phyloP scores from a whole-genome alignment of 2,888 invertebrate genomes.

The Dilophus febrilis region DNA sequence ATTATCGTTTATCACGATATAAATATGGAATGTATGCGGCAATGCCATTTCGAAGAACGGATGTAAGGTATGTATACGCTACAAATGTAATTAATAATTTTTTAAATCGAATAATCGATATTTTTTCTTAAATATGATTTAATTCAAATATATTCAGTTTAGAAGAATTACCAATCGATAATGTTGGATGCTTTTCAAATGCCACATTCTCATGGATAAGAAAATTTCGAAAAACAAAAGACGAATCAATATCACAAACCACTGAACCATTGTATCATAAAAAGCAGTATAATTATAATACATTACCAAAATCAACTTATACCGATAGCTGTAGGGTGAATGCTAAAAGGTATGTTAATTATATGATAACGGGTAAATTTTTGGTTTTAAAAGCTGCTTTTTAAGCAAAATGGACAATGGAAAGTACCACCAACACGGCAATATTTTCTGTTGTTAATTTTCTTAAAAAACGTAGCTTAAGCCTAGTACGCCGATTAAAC shows the following conservation, averaged over 20 bases:
- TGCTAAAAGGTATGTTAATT: conserved; percentile 6
- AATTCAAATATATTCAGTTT: too few relatives aligned
- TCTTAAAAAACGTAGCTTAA: too few relatives aligned
- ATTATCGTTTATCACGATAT: conserved; percentile 7
- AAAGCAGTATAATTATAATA: background rate
- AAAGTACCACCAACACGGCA: too few relatives aligned
- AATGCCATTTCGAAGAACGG: conserved; percentile 4
- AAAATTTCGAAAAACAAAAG: conserved; percentile 1
- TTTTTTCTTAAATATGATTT: too few relatives aligned
- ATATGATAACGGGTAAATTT: too few relatives aligned
- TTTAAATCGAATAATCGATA: too few relatives aligned
- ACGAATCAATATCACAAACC: background rate
- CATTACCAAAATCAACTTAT: conserved; percentile 4
- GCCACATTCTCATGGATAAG: conserved; percentile 8
- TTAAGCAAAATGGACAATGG: too few relatives aligned
- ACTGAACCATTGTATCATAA: background rate
- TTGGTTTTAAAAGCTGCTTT: too few relatives aligned
- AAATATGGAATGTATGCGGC: conserved; percentile 7
- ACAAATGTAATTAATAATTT: too few relatives aligned
- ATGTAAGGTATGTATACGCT: background rate
- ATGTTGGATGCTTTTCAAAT: conserved; percentile 8
- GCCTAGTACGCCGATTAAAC: too few relatives aligned
- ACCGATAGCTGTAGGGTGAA: conserved; percentile 7
- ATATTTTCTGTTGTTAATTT: too few relatives aligned
- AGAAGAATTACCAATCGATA: conserved; percentile 8